These are phyloP conservation scores for Xerus rutilus DNA, from an alignment of 2,797 vertebrate species.

Conservation along the genomic window DNA sequence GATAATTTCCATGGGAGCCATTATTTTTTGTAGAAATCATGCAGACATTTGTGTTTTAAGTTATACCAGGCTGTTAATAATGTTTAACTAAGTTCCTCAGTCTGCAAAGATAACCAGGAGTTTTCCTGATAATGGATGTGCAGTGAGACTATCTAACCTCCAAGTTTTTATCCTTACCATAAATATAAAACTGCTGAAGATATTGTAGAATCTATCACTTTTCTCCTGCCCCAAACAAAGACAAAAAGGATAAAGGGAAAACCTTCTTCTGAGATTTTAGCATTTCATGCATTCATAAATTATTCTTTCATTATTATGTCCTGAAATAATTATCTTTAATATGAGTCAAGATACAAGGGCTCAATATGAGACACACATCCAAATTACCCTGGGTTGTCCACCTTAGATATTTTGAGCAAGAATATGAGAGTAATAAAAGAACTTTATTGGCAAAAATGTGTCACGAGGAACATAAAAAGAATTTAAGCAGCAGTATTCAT, in stretches of 20 bases:
- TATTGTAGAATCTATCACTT: background rate
- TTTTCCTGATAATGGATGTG: background rate
- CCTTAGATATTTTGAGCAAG: background rate
- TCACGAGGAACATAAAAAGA: background rate
- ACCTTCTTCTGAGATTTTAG: background rate
- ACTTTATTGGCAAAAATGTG: background rate
- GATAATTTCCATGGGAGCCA: background rate
- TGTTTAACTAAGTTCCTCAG: background rate
- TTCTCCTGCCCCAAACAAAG: background rate
- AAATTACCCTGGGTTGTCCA: background rate
- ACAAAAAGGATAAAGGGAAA: background rate
- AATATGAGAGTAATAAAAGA: background rate
- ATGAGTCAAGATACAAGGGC: background rate
- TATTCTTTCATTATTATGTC: background rate
- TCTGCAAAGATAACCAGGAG: background rate
- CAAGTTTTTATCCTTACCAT: slow-evolving; percentile 6
- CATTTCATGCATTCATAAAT: background rate
- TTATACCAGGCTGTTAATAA: background rate
- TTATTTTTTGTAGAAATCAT: background rate
- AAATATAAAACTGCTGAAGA: slow-evolving; percentile 21
- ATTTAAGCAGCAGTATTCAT: background rate
- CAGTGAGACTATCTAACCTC: background rate
- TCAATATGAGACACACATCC: background rate
- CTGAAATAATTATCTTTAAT: slow-evolving; percentile 23
- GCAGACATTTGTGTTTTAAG: background rate